Percentiles rank a stretch among this genome's conserved stretches.
phyloP scores from a whole-genome alignment of 35 echinoderm and acorn worm species.

The Patiria miniata region DNA sequence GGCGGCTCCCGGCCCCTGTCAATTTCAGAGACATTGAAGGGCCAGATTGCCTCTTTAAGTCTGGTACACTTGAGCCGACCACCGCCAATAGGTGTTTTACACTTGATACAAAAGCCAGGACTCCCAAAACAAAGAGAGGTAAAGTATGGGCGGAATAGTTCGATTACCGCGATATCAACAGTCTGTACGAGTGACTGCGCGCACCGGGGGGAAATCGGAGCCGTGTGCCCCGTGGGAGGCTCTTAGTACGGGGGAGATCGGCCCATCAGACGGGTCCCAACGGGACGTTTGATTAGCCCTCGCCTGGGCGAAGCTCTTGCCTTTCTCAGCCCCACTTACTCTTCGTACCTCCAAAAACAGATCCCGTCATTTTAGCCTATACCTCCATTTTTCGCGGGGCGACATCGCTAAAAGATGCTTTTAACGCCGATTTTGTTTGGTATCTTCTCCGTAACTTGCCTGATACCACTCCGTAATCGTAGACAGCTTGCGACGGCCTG shows the following conservation, averaged over 20 bases:
- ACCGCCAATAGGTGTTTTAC: too few relatives aligned
- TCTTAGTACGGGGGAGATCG: neutral
- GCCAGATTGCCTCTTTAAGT: too few relatives aligned
- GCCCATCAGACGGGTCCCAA: conserved; percentile 15
- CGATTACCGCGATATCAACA: neutral
- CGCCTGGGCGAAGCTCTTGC: neutral
- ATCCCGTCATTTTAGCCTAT: too few relatives aligned
- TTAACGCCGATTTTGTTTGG: too few relatives aligned
- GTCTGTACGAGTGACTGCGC: conserved; percentile 2
- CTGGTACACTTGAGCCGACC: too few relatives aligned
- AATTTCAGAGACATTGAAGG: too few relatives aligned
- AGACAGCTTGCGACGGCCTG: conserved; percentile 9
- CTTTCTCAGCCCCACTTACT: neutral
- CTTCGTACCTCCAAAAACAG: neutral
- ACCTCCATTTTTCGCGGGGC: neutral
- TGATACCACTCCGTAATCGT: neutral
- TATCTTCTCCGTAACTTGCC: neutral
- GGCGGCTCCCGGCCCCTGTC: too few relatives aligned
- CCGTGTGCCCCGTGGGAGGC: neutral
- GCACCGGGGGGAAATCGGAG: conserved; percentile 5
- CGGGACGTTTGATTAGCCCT: conserved; percentile 15
- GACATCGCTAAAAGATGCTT: neutral
- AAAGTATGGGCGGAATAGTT: neutral
- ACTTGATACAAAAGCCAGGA: too few relatives aligned
- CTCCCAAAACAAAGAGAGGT: too few relatives aligned